Conservation (phyloP, 2,888 invertebrate species). For the Parnassius mnemosyne region DNA sequence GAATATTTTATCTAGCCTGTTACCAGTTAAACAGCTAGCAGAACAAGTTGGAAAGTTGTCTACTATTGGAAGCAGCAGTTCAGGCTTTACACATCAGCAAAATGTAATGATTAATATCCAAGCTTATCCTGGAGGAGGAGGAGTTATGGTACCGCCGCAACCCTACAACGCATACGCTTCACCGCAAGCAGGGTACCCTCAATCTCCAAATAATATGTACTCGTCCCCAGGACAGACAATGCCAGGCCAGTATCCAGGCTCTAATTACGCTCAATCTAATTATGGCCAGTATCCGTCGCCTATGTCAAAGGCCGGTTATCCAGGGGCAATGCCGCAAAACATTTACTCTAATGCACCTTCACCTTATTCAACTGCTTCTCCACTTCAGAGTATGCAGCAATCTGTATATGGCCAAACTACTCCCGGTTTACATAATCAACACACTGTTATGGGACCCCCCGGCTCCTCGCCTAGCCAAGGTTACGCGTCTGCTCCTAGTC, state of each 20-base stretch:
- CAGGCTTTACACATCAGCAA: constrained; percentile 80
- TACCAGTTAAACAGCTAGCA: constrained; percentile 71
- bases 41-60: constrained; percentile 74
- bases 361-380: constrained; percentile 58
- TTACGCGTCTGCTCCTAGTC: constrained; percentile 56
- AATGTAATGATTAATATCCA: constrained; percentile 84
- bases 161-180: constrained; percentile 65
- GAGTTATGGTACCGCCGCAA: constrained; percentile 70
- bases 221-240: constrained; percentile 55
- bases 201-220: constrained; percentile 62
- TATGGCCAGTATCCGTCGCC: constrained; percentile 58
- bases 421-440: constrained; percentile 40
- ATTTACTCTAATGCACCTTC: constrained; percentile 51
- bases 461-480: constrained; percentile 46
- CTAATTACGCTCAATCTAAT: constrained; percentile 52
- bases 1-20: constrained; percentile 61
- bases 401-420: constrained; percentile 62
- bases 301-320: constrained; percentile 59
- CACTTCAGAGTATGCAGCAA: constrained; percentile 73
- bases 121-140: constrained; percentile 79
- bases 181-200: constrained; percentile 62
- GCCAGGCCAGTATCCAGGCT: constrained; percentile 57
- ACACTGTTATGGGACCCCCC: constrained; percentile 54
- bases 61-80: constrained; percentile 47
- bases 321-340: constrained; percentile 48